Conservation (phyloP, 2,113 vertebrate genomes). For the Mustelus asterias region DNA sequence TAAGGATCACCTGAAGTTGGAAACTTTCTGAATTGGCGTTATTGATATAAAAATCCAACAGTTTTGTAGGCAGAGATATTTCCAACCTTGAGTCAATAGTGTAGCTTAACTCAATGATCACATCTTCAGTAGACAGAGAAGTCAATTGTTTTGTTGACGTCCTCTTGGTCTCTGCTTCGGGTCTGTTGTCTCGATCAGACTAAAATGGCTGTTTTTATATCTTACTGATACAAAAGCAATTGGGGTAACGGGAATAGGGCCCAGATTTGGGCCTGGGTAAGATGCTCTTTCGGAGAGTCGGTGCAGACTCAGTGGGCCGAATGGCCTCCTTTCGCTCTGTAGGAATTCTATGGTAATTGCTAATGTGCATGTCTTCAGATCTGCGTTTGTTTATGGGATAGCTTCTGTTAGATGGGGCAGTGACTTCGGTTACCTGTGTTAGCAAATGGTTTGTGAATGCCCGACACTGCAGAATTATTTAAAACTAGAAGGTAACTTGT, state of each 20-base stretch:
- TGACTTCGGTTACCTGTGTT: neutral
- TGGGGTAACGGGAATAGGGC: too few relatives aligned
- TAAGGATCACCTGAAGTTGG: neutral
- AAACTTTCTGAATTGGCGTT: neutral
- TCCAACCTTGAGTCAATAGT: neutral
- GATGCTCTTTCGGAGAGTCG: too few relatives aligned
- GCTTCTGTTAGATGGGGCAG: neutral
- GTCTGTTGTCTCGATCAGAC: neutral
- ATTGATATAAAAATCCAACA: neutral
- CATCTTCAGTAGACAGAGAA: neutral
- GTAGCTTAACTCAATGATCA: neutral
- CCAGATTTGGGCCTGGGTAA: too few relatives aligned
- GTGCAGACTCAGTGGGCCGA: too few relatives aligned
- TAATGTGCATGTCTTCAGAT: neutral
- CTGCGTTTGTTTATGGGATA: neutral
- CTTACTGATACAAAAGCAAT: neutral
- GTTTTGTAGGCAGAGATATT: neutral
- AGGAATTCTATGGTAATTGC: neutral
- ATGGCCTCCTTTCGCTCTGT: too few relatives aligned
- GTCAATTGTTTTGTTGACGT: neutral
- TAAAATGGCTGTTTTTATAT: neutral
- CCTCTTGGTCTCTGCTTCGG: neutral
- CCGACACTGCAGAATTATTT: neutral
- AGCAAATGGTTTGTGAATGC: neutral
- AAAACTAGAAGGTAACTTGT: neutral